Evolutionary conservation across 2,888 invertebrate genomes (phyloP).

Genomic region (Ennomos erosarius): DNA sequence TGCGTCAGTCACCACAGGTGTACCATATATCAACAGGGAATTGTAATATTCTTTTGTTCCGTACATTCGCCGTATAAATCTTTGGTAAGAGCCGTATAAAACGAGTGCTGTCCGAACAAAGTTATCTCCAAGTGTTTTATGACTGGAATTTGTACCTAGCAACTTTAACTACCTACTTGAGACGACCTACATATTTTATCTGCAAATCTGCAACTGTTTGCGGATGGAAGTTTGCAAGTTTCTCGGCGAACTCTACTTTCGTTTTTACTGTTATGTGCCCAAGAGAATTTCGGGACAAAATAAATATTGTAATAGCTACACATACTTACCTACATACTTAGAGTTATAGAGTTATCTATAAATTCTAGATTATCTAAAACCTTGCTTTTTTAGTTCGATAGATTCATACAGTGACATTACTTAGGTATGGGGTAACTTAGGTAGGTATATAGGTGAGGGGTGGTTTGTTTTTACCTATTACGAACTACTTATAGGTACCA

Average conservation of each 20-base stretch:
- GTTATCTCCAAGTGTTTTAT: slow-evolving; percentile 47
- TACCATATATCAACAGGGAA: slow-evolving; percentile 51
- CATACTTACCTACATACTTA: no score
- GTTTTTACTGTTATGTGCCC: not conserved
- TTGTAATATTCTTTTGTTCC: slow-evolving; percentile 61
- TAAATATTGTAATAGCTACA: no score
- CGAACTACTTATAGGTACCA: no score
- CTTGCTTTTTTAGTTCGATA: no score
- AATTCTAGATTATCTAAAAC: no score
- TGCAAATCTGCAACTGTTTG: slow-evolving; percentile 24
- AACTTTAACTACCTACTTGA: slow-evolving; percentile 40
- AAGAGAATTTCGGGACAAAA: no score
- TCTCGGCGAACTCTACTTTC: slow-evolving; percentile 1
- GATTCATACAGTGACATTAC: no score
- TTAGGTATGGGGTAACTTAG: no score
- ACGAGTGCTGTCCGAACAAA: slow-evolving; percentile 51
- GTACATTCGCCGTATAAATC: slow-evolving; percentile 60
- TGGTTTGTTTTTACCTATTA: no score
- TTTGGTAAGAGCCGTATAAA: slow-evolving; percentile 48
- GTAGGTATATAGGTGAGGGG: no score
- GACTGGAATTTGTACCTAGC: slow-evolving; percentile 42
- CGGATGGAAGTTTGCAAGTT: slow-evolving; percentile 13
- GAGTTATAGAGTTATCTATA: no score
- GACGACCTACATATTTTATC: slow-evolving; percentile 32
- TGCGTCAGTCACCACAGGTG: slow-evolving; percentile 51